Base-by-base conservation (phyloP, 1,140 invertebrate genomes). In the Halyomorpha halys region DNA sequence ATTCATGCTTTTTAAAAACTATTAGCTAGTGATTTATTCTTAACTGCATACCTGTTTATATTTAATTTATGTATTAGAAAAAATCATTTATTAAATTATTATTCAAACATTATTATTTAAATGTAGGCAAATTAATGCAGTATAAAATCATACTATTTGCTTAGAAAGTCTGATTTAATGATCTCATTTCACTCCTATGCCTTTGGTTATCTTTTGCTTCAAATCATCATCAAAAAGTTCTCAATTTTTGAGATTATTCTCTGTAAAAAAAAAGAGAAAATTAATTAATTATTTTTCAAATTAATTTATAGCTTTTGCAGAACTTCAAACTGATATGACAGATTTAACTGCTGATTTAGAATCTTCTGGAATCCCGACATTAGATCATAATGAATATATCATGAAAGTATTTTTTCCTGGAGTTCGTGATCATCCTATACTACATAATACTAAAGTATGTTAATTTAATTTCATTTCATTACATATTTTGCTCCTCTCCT, bases 381-480 rank as follows among this genome's bases (percentile, higher is more conserved):
- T 97, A 49, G 93, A 97, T 77, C 94, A 97, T 73, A 87, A 93
- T 61, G 94, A 90, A 72, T 98, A 97, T 74, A 93, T 97, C 53
- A 97, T 97, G 89, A 96, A 97, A 76, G 93, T 99, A 15, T 94
- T 99, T 74, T 98, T 99, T 75, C 95, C 95, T 13, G 91, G 90
- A 60, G 91, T 94, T 9, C 85, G 85, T 23, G 90, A 94, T 75
- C 91, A 96, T 77, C 91, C 92, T 0, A 90, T 96, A 72, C 77
- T 94, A 49, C 89, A 90, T 72, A 86, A 91, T 68, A 87, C 88
- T 59, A 87, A 91, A 74, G 79, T 84, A 73, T 39, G 19, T 44
- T 45, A 14, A 4, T 62, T 27, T 25, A 5, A 23, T 56, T 27
- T 13, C 11, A 39, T 39, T 39, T 13, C 34, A 39, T 39, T 6